These are phyloP conservation scores for Chalcis sispes DNA, from an alignment of 2,888 invertebrate genomes.

Conservation along the genomic window DNA sequence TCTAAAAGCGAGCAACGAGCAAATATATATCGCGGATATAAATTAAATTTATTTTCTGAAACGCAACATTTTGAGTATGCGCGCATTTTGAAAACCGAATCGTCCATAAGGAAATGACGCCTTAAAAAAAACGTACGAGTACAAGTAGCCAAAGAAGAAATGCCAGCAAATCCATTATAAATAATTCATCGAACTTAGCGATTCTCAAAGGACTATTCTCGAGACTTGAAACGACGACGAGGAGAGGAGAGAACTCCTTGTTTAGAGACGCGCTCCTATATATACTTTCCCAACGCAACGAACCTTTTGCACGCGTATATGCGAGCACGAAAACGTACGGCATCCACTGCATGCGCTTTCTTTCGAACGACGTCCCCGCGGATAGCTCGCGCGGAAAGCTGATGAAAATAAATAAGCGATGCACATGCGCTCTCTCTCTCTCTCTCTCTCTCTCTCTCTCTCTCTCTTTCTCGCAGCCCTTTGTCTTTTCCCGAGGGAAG, in stretches of 20 bases:
- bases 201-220: slow-evolving; percentile 31
- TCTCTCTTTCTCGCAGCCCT: too few species aligned
- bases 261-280: slow-evolving; percentile 13
- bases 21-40: too few species aligned
- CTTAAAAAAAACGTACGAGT: neutral
- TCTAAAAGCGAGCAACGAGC: too few species aligned
- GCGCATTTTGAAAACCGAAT: neutral
- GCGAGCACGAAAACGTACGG: neutral
- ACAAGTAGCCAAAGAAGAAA: slow-evolving; percentile 9
- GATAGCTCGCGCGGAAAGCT: neutral
- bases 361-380: slow-evolving; percentile 5
- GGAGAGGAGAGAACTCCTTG: slow-evolving; percentile 17
- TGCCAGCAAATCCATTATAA: slow-evolving; percentile 14
- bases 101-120: neutral
- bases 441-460: too few species aligned
- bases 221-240: neutral
- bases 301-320: too few species aligned
- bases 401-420: slow-evolving; percentile 39
- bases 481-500: slow-evolving; percentile 28
- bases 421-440: neutral
- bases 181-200: slow-evolving; percentile 39
- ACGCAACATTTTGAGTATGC: too few species aligned
- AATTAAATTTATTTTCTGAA: too few species aligned
- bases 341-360: neutral
- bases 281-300: too few species aligned